Conservation (phyloP, 2,888 invertebrate species). For the Drosophila recens region DNA sequence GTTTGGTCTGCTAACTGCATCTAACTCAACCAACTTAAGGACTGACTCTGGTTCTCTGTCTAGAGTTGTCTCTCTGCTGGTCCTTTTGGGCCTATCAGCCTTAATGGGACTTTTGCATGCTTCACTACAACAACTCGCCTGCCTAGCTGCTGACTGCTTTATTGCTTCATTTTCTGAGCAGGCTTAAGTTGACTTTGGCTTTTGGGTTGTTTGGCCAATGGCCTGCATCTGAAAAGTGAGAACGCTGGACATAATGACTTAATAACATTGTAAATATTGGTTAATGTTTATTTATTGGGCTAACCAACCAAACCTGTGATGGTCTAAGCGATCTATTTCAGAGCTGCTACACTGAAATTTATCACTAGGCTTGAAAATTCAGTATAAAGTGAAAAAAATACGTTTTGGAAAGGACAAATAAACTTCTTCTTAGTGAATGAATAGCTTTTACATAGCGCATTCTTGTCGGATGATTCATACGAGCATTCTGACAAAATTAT, state of each 20-base stretch:
- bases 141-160: slow-evolving; percentile 39
- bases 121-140: slow-evolving; percentile 68
- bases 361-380: too few species aligned
- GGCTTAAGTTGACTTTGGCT: slow-evolving; percentile 41
- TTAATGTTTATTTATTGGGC: slow-evolving; percentile 59
- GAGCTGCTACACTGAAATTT: too few species aligned
- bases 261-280: slow-evolving; percentile 66
- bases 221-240: slow-evolving; percentile 36
- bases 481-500: not conserved
- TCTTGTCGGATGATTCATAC: too few species aligned
- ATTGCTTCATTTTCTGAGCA: slow-evolving; percentile 64
- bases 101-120: slow-evolving; percentile 79
- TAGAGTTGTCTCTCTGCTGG: slow-evolving; percentile 46
- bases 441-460: too few species aligned
- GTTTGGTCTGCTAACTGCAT: slow-evolving; percentile 39
- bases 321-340: too few species aligned
- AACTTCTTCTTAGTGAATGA: too few species aligned
- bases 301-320: not conserved
- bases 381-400: too few species aligned
- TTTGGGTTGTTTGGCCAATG: slow-evolving; percentile 38
- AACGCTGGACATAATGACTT: slow-evolving; percentile 57
- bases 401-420: too few species aligned
- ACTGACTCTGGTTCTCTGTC: slow-evolving; percentile 49
- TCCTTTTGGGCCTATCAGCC: slow-evolving; percentile 77
- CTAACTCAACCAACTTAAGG: slow-evolving; percentile 57